Percentiles rank a stretch among this genome's conserved stretches.
Evolutionary conservation across 2,888 invertebrate genomes (phyloP).

Genomic region (Taenaris catops): DNA sequence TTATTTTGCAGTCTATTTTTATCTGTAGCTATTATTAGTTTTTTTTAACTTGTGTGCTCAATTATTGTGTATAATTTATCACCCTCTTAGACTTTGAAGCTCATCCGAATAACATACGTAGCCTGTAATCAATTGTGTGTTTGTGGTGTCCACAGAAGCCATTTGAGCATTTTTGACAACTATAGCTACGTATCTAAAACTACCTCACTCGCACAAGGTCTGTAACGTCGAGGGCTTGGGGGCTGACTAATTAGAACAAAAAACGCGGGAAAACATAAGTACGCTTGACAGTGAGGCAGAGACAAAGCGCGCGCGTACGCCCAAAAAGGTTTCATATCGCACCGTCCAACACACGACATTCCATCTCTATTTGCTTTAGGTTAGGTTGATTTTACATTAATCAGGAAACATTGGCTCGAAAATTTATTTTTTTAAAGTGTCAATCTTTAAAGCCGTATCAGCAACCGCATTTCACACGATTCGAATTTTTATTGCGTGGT

Average conservation of each 20-base stretch:
- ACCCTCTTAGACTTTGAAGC: too few species aligned
- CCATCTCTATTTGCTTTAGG: slow-evolving; percentile 17
- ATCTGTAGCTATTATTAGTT: too few species aligned
- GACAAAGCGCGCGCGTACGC: slow-evolving; percentile 63
- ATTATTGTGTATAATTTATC: too few species aligned
- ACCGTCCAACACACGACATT: slow-evolving; percentile 14
- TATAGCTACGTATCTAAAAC: neutral
- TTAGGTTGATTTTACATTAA: slow-evolving; percentile 41
- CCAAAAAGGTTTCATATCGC: slow-evolving; percentile 54
- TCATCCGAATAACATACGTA: too few species aligned
- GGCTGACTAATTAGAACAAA: slow-evolving; percentile 78
- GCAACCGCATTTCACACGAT: slow-evolving; percentile 20
- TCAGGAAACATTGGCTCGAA: slow-evolving; percentile 43
- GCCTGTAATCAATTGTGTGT: too few species aligned
- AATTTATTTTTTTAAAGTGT: slow-evolving; percentile 49
- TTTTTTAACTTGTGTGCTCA: too few species aligned
- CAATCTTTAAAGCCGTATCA: slow-evolving; percentile 33
- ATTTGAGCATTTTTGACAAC: slow-evolving; percentile 2
- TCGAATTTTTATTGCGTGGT: slow-evolving; percentile 24
- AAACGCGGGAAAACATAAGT: slow-evolving; percentile 77
- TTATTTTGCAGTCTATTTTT: too few species aligned
- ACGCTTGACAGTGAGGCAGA: slow-evolving; percentile 76
- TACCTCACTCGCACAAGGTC: slow-evolving; percentile 30
- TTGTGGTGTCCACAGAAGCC: too few species aligned
- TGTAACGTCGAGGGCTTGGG: slow-evolving; percentile 52